Percentiles rank a stretch among this genome's conserved stretches.
Conservation (phyloP, 2,797 vertebrate genomes). For the Acridotheres tristis region DNA sequence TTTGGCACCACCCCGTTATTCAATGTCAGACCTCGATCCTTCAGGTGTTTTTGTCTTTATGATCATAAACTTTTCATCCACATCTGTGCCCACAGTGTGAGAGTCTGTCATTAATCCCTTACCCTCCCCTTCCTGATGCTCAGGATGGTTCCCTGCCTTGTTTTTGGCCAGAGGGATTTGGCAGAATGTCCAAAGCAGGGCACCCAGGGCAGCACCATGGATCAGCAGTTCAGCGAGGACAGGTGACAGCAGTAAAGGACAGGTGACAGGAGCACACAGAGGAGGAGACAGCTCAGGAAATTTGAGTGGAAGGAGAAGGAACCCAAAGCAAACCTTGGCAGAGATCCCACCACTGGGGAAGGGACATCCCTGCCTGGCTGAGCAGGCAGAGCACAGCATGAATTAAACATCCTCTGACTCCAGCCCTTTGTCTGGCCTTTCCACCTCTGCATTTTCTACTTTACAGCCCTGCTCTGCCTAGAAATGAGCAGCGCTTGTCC, state of each 20-base stretch:
- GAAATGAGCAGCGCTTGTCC: neutral
- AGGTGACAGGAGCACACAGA: fast-evolving
- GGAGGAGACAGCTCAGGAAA: neutral
- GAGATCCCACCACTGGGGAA: neutral
- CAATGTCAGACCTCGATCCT: neutral
- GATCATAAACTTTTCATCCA: neutral
- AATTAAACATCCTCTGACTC: fast-evolving
- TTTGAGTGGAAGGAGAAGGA: neutral
- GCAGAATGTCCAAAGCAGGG: neutral
- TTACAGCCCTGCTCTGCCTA: neutral
- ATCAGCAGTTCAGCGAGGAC: neutral
- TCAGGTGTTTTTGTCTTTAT: neutral
- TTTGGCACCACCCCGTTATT: neutral
- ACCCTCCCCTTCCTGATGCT: neutral
- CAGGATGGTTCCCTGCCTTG: neutral
- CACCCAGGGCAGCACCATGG: neutral
- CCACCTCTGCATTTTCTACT: neutral
- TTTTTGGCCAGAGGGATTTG: neutral
- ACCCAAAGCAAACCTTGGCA: neutral
- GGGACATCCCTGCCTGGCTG: neutral
- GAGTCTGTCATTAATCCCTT: neutral
- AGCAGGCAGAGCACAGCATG: neutral
- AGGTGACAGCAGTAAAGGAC: no score
- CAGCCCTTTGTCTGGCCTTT: neutral
- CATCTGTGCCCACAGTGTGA: neutral